phyloP scores from a whole-genome alignment of 2,888 invertebrate genomes.

The Agrochola lychnidis region DNA sequence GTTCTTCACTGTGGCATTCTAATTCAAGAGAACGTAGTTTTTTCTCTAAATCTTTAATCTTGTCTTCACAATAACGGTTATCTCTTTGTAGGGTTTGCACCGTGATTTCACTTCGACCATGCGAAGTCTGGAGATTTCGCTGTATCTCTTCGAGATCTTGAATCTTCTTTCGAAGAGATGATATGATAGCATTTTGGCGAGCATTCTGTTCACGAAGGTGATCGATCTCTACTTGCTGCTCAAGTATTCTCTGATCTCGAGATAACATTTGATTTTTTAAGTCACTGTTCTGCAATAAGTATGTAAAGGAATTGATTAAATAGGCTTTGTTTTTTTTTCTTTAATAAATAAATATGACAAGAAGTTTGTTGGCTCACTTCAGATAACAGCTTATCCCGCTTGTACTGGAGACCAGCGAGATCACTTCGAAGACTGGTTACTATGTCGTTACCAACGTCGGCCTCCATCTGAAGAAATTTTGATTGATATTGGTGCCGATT shows the following conservation, averaged over 20 bases:
- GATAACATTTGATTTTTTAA: slow-evolving; percentile 93
- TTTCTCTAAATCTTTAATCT: slow-evolving; percentile 94
- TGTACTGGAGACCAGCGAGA: slow-evolving; percentile 95
- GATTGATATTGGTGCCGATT: too few relatives aligned
- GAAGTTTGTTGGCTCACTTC: slow-evolving; percentile 90
- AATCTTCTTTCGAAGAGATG: slow-evolving; percentile 94
- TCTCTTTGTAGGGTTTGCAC: slow-evolving; percentile 94
- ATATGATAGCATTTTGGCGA: slow-evolving; percentile 95
- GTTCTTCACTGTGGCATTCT: slow-evolving; percentile 93
- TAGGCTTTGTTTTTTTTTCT: neutral
- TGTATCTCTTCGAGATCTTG: slow-evolving; percentile 95
- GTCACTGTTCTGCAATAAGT: slow-evolving; percentile 91
- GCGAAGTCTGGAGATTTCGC: slow-evolving; percentile 91
- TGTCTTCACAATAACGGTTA: slow-evolving; percentile 93
- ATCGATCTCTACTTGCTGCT: slow-evolving; percentile 95
- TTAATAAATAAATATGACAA: neutral
- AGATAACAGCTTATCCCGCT: slow-evolving; percentile 94
- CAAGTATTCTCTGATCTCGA: slow-evolving; percentile 93
- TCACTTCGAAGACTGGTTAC: slow-evolving; percentile 95
- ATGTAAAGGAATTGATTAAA: neutral
- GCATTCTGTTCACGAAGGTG: slow-evolving; percentile 95
- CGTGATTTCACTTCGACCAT: slow-evolving; percentile 93
- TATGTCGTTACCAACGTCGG: slow-evolving; percentile 91
- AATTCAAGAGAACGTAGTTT: slow-evolving; percentile 94
- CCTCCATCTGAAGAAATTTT: slow-evolving; percentile 88